Evolutionary conservation across 1,140 invertebrate genomes (phyloP), one percentile per base, ranked within the genome.

Genomic region (Camponotus pennsylvanicus): DNA sequence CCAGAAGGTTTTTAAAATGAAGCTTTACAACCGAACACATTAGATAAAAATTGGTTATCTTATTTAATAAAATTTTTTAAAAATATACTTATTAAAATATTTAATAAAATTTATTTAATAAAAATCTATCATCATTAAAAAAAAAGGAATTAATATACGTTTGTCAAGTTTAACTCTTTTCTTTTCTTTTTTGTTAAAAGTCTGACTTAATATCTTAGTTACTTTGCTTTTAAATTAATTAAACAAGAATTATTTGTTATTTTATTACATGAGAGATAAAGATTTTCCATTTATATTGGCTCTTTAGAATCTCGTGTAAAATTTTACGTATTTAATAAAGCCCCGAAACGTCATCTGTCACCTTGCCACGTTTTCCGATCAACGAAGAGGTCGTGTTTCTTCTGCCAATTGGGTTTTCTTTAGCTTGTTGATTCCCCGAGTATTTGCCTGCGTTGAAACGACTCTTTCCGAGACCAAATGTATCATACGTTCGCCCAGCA

Each of bases 391-490:
- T 86, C 1, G 92, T 91, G 66, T 93, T 92, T 86, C 92, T 93
- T 45, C 90, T 84, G 13, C 90, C 91, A n/a, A 93, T 69, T 7
- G 87, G 85, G 55, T 76, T 90, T 13, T 93, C 92, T 66, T 91
- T 85, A 5, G 88, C 40, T 45, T 88, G 82, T 13, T 92, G 86
- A 88, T 93, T 93, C 3, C 94, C 95, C 0, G 95, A 95, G 64
- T 95, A 95, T 79, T 94, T 95, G 0, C 95, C 94, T 0, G 94
- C 94, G 52, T 95, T 95, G 42, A 95, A 95, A 0, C 94, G 92
- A 84, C 80, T 94, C 66, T 94, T 95, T 0, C 93, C 92, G 4
- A 95, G 79, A 18, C 94, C 94, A 70, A 95, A 94, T 1, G 94
- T 94, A 52, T 95, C 94, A 86, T 93, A 93, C 6, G 92, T 91